A percentile compares a stretch with the other conserved stretches of the same genome.
Evolutionary conservation across 2,113 vertebrate species (phyloP).

Genomic region (Echinops telfairi): DNA sequence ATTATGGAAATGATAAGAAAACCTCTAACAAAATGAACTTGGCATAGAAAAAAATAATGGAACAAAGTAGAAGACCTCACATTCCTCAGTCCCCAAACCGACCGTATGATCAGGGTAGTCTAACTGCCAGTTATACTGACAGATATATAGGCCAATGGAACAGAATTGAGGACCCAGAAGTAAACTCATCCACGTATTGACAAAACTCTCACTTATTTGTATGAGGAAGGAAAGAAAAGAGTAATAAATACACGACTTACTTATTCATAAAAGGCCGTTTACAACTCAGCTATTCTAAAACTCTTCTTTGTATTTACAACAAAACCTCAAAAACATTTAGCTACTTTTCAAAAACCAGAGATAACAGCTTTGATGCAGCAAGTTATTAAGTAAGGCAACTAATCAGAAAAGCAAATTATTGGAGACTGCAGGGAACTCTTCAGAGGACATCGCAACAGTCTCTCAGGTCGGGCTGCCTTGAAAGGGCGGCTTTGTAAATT

Average conservation of each 20-base stretch:
- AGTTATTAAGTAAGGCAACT: neutral
- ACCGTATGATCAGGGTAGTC: no score
- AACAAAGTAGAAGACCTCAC: no score
- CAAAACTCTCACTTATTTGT: no score
- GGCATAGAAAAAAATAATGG: no score
- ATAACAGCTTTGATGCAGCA: slow-evolving; percentile 10
- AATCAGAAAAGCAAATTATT: neutral
- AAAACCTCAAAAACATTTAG: slow-evolving; percentile 14
- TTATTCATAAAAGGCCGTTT: slow-evolving; percentile 5
- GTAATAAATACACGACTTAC: neutral
- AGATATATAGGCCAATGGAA: no score
- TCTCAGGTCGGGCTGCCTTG: neutral
- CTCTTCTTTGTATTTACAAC: slow-evolving; percentile 20
- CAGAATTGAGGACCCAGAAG: no score
- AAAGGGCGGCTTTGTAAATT: neutral
- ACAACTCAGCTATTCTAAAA: slow-evolving; percentile 2
- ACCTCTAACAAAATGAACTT: no score
- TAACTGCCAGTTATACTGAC: no score
- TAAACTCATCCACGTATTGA: no score
- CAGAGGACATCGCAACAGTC: neutral
- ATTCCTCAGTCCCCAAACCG: no score
- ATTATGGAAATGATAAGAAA: no score
- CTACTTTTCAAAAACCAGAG: slow-evolving; percentile 43
- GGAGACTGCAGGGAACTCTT: neutral
- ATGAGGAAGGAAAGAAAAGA: neutral